These are phyloP conservation scores for Buathra laborator DNA, from an alignment of 2,888 invertebrate species.

Conservation along the genomic window DNA sequence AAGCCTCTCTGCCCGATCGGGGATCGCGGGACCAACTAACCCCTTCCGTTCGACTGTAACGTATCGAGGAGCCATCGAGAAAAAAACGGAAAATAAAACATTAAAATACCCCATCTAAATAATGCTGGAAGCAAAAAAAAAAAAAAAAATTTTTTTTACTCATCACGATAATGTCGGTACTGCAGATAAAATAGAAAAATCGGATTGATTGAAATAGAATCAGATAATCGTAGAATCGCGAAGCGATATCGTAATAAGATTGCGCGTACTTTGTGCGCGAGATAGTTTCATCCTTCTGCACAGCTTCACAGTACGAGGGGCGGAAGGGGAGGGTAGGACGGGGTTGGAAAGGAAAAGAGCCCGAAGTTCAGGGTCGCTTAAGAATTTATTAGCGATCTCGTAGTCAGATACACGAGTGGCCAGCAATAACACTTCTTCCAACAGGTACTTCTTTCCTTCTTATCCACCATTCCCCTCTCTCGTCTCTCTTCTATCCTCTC, in stretches of 20 bases:
- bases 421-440: constrained; percentile 83
- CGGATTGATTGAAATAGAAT: constrained; percentile 9
- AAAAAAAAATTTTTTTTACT: too few relatives aligned
- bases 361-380: constrained; percentile 73
- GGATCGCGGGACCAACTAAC: constrained; percentile 50
- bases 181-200: not conserved
- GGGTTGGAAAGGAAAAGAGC: constrained; percentile 64
- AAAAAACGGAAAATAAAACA: not conserved
- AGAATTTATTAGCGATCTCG: constrained; percentile 83
- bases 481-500: constrained; percentile 20
- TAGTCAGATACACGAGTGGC: constrained; percentile 78
- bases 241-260: constrained; percentile 31
- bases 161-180: not conserved
- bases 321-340: constrained; percentile 18
- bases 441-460: constrained; percentile 73
- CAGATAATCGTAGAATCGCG: constrained; percentile 35
- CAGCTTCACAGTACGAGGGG: constrained; percentile 10
- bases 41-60: not conserved
- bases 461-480: constrained; percentile 53
- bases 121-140: too few relatives aligned
- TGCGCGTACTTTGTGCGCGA: constrained; percentile 12
- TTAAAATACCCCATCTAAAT: too few relatives aligned
- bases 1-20: constrained; percentile 51
- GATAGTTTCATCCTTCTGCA: constrained; percentile 56
- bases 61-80: not conserved